Conservation (phyloP, 1,140 invertebrate genomes). For the Acromyrmex charruanus region DNA sequence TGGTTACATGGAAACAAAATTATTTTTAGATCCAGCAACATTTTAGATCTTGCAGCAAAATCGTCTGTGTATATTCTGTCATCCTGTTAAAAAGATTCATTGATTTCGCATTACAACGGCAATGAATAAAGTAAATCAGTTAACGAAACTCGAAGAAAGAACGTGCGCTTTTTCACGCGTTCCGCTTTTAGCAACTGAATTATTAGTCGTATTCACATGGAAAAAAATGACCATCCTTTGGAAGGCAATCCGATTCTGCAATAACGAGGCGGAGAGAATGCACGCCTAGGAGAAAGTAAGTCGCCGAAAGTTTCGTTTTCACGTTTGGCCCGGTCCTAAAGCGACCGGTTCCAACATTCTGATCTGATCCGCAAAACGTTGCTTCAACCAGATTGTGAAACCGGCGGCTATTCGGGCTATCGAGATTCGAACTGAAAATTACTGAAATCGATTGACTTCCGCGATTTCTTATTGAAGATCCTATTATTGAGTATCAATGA, state of each 20-base stretch:
- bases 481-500: background rate
- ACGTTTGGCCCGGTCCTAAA: slow-evolving; percentile 62
- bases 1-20: too few relatives aligned
- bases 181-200: slow-evolving; percentile 3
- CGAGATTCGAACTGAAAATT: slow-evolving; percentile 5
- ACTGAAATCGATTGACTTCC: slow-evolving; percentile 1
- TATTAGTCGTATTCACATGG: background rate
- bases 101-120: background rate
- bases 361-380: slow-evolving; percentile 8
- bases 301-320: slow-evolving; percentile 64
- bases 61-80: background rate
- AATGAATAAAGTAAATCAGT: background rate
- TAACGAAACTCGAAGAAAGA: background rate
- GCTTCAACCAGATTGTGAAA: slow-evolving; percentile 41
- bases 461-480: too few relatives aligned
- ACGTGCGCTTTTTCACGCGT: background rate
- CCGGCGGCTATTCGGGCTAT: background rate
- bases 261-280: slow-evolving; percentile 18
- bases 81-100: background rate
- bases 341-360: slow-evolving; percentile 48
- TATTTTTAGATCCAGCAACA: too few relatives aligned
- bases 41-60: too few relatives aligned
- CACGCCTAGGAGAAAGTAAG: slow-evolving; percentile 59
- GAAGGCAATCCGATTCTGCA: slow-evolving; percentile 20
- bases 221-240: background rate